A percentile compares a stretch with the other conserved stretches of the same genome.
Evolutionary conservation across 1,140 invertebrate genomes (phyloP).

Genomic region (Grapholita molesta): DNA sequence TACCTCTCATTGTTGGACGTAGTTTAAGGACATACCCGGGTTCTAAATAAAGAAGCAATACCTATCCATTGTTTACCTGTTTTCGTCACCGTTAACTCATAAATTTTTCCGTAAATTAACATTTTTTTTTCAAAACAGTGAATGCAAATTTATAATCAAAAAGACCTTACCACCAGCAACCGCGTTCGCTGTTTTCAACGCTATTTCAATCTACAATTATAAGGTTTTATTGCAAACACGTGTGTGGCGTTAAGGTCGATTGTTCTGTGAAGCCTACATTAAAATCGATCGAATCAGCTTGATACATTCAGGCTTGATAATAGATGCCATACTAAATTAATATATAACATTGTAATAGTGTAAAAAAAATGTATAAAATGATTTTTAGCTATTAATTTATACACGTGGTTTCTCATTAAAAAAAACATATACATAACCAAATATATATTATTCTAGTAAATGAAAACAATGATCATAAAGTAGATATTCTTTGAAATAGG

Average conservation of each 20-base stretch:
- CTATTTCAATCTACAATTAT: not conserved
- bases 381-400: too few relatives aligned
- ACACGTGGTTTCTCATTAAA: too few relatives aligned
- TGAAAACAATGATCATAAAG: not conserved
- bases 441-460: too few relatives aligned
- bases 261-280: not conserved
- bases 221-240: not conserved
- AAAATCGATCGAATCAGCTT: not conserved
- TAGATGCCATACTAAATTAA: too few relatives aligned
- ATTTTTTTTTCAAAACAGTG: too few relatives aligned
- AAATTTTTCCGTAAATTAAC: not conserved
- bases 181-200: not conserved
- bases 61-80: not conserved
- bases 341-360: too few relatives aligned
- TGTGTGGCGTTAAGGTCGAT: not conserved
- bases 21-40: too few relatives aligned
- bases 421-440: too few relatives aligned
- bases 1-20: too few relatives aligned
- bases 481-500: not conserved
- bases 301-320: too few relatives aligned
- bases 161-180: not conserved
- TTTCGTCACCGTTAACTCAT: not conserved
- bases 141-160: not conserved
- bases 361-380: too few relatives aligned
- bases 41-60: not conserved